These are phyloP conservation scores for Microchirus variegatus DNA, from an alignment of 2,797 vertebrate genomes.

Conservation along the genomic window DNA sequence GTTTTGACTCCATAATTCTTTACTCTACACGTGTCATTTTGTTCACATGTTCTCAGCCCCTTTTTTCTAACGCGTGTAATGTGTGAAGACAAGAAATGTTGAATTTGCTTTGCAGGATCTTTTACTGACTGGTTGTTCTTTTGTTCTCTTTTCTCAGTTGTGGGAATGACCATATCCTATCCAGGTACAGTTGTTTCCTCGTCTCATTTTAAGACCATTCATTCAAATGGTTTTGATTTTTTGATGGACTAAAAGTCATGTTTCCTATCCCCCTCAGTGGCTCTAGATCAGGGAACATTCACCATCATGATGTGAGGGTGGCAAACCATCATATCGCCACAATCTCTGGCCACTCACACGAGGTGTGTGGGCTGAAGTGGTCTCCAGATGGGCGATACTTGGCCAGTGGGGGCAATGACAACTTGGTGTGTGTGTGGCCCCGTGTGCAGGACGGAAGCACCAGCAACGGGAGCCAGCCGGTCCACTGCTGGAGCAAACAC, in stretches of 20 bases:
- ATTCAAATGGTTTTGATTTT: too few relatives aligned
- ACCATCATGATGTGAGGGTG: constrained; percentile 95
- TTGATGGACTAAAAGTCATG: background rate
- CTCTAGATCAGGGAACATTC: constrained; percentile 93
- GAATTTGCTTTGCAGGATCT: too few relatives aligned
- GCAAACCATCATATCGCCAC: constrained; percentile 91
- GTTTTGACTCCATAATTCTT: too few relatives aligned
- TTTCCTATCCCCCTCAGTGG: constrained; percentile 78
- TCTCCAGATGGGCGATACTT: constrained; percentile 95
- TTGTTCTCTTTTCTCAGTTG: constrained; percentile 73
- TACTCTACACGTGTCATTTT: too few relatives aligned
- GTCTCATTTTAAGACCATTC: too few relatives aligned
- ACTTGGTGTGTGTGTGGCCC: too few relatives aligned
- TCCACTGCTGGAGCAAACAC: constrained; percentile 90
- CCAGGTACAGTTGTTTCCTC: too few relatives aligned
- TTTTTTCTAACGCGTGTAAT: too few relatives aligned
- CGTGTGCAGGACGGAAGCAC: constrained; percentile 76
- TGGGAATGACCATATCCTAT: too few relatives aligned
- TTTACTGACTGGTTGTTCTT: background rate
- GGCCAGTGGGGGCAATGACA: too few relatives aligned
- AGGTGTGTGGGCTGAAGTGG: constrained; percentile 96
- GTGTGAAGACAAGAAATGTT: too few relatives aligned
- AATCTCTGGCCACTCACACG: constrained; percentile 88
- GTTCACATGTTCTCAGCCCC: too few relatives aligned
- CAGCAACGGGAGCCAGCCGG: constrained; percentile 47